A percentile compares a stretch with the other conserved stretches of the same genome.
Evolutionary conservation across 2,113 vertebrate species (phyloP).

Genomic region (Probosciger aterrimus): DNA sequence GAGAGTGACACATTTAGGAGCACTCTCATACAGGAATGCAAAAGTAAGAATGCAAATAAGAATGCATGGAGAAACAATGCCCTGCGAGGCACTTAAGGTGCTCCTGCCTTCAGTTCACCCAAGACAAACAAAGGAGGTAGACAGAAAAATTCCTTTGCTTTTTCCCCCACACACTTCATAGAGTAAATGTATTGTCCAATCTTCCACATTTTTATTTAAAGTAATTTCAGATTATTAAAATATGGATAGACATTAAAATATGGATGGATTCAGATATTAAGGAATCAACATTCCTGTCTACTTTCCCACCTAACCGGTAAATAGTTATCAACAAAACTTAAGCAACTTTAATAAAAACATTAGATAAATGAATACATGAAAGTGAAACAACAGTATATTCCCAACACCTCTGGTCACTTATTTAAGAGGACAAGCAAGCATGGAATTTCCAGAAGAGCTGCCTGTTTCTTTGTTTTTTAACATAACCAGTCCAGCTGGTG

Average conservation of each 20-base stretch:
- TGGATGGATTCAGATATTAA: background rate
- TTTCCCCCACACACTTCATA: background rate
- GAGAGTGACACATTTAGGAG: background rate
- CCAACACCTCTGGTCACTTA: background rate
- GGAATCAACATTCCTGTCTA: background rate
- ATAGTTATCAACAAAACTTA: background rate
- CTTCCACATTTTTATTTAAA: background rate
- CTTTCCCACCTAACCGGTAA: background rate
- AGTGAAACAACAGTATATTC: background rate
- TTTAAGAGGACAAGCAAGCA: background rate
- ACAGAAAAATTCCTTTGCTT: background rate
- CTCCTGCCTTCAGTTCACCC: background rate
- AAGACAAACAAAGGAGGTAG: background rate
- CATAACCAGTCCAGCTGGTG: background rate
- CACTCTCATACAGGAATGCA: background rate
- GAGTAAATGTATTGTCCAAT: background rate
- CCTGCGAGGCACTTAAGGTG: background rate
- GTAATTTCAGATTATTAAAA: background rate
- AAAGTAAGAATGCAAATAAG: background rate
- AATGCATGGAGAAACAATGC: background rate
- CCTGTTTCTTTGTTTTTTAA: background rate
- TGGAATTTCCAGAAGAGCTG: background rate
- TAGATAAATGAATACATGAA: background rate
- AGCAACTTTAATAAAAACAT: background rate
- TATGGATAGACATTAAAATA: background rate